Conservation (phyloP, 2,113 vertebrate species). For the Mobula birostris region DNA sequence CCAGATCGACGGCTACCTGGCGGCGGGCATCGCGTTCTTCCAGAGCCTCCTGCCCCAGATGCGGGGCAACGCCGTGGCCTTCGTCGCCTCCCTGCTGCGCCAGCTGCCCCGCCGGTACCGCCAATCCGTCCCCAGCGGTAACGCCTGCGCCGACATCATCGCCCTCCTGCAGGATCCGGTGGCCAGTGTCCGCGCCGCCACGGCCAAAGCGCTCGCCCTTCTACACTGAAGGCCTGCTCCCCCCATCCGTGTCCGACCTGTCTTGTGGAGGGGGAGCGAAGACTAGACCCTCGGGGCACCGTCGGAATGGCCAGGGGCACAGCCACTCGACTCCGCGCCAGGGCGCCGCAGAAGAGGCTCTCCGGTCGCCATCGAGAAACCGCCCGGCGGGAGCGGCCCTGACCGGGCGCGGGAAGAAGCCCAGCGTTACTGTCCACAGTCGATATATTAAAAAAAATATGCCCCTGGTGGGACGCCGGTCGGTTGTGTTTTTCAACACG, state of each 20-base stretch:
- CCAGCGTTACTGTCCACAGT: too few relatives aligned
- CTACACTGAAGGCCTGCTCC: slow-evolving; percentile 46
- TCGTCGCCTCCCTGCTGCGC: slow-evolving; percentile 67
- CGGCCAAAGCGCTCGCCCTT: slow-evolving; percentile 77
- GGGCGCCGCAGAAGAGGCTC: too few relatives aligned
- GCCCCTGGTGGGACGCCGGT: too few relatives aligned
- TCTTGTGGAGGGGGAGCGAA: neutral
- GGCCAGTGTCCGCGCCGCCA: slow-evolving; percentile 69
- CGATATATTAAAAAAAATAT: too few relatives aligned
- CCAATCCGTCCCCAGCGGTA: neutral
- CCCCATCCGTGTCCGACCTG: neutral
- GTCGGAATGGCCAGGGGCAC: too few relatives aligned
- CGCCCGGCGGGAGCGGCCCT: too few relatives aligned
- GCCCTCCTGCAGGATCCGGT: slow-evolving; percentile 73
- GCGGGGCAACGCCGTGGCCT: slow-evolving; percentile 62
- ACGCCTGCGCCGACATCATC: neutral
- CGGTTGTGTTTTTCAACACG: too few relatives aligned
- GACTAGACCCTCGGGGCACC: too few relatives aligned
- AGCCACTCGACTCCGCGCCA: too few relatives aligned
- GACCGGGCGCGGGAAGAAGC: too few relatives aligned
- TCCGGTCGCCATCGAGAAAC: too few relatives aligned
- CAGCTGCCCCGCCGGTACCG: neutral
- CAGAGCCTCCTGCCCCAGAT: slow-evolving; percentile 83
- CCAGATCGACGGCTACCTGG: slow-evolving; percentile 73
- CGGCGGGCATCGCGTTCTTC: slow-evolving; percentile 82